A percentile compares a stretch with the other conserved stretches of the same genome.
phyloP scores from a whole-genome alignment of 2,113 vertebrate species.

The Halcyon malimbica region DNA sequence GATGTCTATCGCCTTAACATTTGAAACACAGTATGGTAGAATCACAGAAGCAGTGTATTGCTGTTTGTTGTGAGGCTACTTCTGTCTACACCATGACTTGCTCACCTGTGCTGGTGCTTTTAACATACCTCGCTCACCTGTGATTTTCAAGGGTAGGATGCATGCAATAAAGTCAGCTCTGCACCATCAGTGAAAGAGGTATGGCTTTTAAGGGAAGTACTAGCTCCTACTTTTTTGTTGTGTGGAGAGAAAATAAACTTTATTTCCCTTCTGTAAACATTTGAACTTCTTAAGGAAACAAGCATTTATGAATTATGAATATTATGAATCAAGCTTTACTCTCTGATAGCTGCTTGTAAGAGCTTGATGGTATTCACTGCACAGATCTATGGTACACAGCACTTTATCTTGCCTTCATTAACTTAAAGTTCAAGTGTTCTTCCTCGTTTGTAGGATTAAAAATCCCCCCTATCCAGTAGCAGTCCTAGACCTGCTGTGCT shows the following conservation, averaged over 20 bases:
- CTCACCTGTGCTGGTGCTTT: neutral
- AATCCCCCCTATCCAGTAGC: neutral
- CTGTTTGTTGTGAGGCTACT: neutral
- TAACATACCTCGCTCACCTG: neutral
- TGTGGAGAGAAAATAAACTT: neutral
- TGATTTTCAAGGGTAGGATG: neutral
- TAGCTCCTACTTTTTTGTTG: neutral
- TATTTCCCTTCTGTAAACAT: neutral
- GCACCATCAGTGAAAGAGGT: neutral
- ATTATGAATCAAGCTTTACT: neutral
- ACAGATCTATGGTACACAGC: neutral
- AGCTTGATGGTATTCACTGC: neutral
- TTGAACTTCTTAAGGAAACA: neutral
- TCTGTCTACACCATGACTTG: neutral
- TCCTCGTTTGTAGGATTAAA: neutral
- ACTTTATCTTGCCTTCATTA: neutral
- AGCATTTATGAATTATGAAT: too few species aligned
- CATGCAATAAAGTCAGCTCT: neutral
- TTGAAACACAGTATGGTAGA: neutral
- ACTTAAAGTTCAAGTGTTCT: neutral
- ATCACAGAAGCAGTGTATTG: neutral
- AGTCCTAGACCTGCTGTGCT: neutral
- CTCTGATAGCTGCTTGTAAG: neutral
- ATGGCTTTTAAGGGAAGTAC: neutral
- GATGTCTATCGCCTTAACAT: neutral